Evolutionary conservation across 2,888 invertebrate species (phyloP), one percentile per base, ranked within the genome.

Genomic region (Calameuta filiformis): DNA sequence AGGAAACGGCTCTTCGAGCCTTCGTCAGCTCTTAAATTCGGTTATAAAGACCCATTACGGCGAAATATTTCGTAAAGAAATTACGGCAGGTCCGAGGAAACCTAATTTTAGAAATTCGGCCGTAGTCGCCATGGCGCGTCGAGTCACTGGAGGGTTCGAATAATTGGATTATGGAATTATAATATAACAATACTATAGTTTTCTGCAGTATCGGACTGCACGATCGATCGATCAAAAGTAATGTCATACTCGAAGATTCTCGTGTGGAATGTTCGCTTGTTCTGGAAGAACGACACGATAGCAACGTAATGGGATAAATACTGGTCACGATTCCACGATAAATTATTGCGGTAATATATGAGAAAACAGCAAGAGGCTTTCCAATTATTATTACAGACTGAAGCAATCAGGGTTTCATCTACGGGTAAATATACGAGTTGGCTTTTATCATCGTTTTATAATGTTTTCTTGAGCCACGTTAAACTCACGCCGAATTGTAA

Each of bases 321-420:
- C 34, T n/a, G 74, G 74, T 74, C 74, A 74, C 74, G 74, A 74
- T 35, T 74, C 23, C 30, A 12, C 35, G 37, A n/a, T 74, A 74
- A 74, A 30, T 74, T 34, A 74, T 74, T 74, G 6, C 35, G 31
- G 35, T 74, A 74, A 74, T 74, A 34, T 34, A 35, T n/a, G 35
- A 35, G 30, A 35, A 40, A 40, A 23, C 56, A 23, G 56, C 56
- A 15, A 56, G 40, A 23, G 56, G 56, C 23, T 56, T 23, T 56
- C 0, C 56, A 56, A 56, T 56, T 23, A 56, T 56, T 56, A 56
- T 56, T 56, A 23, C 23, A 56, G 9, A 56, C 23, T 56, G 56
- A 56, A 56, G 56, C 23, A 56, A 56, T 23, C 56, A 23, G 56
- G 9, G 2, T 56, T 56, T 9, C 9, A 56, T 56, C 56, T 23